A percentile compares a stretch with the other conserved stretches of the same genome.
These are phyloP conservation scores for Macquaria australasica DNA, from an alignment of 2,113 vertebrate species.

Conservation along the genomic window DNA sequence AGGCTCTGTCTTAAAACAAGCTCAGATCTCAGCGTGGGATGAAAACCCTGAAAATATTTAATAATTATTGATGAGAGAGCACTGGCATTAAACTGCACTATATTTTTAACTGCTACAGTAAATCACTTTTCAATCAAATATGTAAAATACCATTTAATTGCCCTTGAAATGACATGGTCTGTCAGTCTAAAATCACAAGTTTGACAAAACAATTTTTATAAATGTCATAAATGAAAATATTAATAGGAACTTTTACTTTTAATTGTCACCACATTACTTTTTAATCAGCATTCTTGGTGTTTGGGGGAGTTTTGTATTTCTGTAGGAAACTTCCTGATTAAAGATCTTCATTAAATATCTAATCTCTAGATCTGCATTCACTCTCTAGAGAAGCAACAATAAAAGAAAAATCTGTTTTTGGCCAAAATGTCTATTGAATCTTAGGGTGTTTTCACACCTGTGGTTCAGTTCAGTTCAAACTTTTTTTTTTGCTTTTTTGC, in stretches of 20 bases:
- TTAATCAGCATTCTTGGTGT: neutral
- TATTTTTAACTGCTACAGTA: constrained; percentile 1
- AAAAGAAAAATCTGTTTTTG: neutral
- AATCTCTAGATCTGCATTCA: neutral
- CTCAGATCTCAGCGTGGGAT: constrained; percentile 11
- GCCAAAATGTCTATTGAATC: neutral
- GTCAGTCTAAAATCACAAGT: constrained; percentile 7
- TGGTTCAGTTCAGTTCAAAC: neutral
- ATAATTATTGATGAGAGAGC: constrained; percentile 22
- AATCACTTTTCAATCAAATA: constrained; percentile 18
- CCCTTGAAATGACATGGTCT: rapidly evolving
- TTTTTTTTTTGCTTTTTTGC: neutral
- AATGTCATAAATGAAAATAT: neutral
- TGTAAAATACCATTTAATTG: constrained; percentile 11
- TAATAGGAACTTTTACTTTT: neutral
- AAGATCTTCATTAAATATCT: neutral
- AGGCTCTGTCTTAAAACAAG: constrained; percentile 19
- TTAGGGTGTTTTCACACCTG: neutral
- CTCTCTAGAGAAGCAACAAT: neutral
- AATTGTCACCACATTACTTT: neutral
- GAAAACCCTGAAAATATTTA: constrained; percentile 10
- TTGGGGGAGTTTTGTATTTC: neutral
- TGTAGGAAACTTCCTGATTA: neutral
- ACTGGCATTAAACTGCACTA: neutral
- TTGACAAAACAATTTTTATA: constrained; percentile 20